Percentiles rank a stretch among this genome's conserved stretches.
These are phyloP conservation scores for Promerops cafer DNA, from an alignment of 2,113 vertebrate genomes.

Conservation along the genomic window DNA sequence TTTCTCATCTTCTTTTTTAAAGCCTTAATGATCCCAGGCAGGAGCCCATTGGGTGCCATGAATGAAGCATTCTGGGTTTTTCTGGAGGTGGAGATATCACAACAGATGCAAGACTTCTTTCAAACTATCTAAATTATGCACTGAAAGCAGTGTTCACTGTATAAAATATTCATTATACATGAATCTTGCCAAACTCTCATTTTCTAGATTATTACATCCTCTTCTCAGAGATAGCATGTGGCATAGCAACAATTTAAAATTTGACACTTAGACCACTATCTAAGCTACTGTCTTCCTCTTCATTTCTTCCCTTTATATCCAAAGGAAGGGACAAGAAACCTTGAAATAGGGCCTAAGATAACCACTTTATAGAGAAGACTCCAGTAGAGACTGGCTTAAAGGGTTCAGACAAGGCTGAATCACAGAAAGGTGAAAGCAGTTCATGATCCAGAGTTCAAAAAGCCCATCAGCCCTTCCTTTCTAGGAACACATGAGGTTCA, in stretches of 20 bases:
- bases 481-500: neutral
- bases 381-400: neutral
- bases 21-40: neutral
- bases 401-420: neutral
- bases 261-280: neutral
- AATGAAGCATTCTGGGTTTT: conserved; percentile 10
- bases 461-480: neutral
- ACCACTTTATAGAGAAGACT: neutral
- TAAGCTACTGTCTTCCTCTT: neutral
- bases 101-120: conserved; percentile 40
- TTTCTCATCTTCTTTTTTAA: neutral
- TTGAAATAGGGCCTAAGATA: conserved; percentile 1
- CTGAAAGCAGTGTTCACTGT: neutral
- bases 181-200: neutral
- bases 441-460: neutral
- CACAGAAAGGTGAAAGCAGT: neutral
- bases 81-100: conserved; percentile 26
- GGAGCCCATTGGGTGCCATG: neutral
- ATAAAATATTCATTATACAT: conserved; percentile 40
- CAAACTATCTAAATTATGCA: conserved; percentile 41
- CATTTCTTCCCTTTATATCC: neutral
- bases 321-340: neutral
- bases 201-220: neutral
- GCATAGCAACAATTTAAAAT: conserved; percentile 19
- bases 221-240: neutral